phyloP scores from a whole-genome alignment of 2,888 invertebrate genomes.

The Sepiola atlantica region DNA sequence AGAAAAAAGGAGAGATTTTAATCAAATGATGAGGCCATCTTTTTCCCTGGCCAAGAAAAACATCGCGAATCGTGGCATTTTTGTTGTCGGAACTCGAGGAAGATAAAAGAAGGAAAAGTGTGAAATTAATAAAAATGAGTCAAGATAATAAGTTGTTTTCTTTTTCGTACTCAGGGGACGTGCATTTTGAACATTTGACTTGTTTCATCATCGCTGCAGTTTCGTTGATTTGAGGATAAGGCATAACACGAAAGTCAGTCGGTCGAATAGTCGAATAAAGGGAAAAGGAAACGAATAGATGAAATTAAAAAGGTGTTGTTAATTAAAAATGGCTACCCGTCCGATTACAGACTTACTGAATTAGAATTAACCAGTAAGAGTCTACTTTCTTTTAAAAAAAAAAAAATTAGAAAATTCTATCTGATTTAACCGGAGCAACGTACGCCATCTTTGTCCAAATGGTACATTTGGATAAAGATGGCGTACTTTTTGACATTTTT shows the following conservation, averaged over 20 bases:
- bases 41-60: neutral
- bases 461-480: no score
- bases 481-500: no score
- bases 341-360: no score
- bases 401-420: no score
- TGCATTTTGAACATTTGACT: neutral
- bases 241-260: neutral
- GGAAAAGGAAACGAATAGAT: no score
- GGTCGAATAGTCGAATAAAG: no score
- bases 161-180: neutral
- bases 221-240: neutral
- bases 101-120: neutral
- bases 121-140: neutral
- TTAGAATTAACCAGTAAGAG: no score
- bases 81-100: neutral
- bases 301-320: no score
- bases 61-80: neutral
- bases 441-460: no score
- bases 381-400: no score
- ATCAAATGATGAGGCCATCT: neutral
- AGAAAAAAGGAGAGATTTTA: neutral
- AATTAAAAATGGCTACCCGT: no score
- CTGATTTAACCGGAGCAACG: no score
- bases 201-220: neutral
- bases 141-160: neutral